phyloP scores from a whole-genome alignment of 2,888 invertebrate genomes.

The Lepidonotus clava region DNA sequence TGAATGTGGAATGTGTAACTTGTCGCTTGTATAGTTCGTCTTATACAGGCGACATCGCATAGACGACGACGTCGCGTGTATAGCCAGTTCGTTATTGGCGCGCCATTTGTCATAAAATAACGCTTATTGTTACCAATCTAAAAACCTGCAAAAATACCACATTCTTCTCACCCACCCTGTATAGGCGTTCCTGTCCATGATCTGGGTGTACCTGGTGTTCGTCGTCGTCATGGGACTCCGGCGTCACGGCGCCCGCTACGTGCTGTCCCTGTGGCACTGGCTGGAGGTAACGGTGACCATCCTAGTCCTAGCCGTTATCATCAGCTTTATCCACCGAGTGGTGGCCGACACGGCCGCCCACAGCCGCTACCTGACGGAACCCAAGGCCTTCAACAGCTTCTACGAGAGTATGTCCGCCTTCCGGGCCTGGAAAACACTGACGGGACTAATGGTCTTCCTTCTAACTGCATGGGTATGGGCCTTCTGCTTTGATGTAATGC shows the following conservation, averaged over 20 bases:
- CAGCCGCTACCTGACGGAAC: slow-evolving; percentile 74
- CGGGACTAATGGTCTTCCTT: slow-evolving; percentile 81
- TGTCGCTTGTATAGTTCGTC: too few species aligned
- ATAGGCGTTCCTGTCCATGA: slow-evolving; percentile 74
- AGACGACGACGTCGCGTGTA: too few species aligned
- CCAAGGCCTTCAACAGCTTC: slow-evolving; percentile 69
- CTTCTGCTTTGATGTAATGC: neutral
- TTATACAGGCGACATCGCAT: too few species aligned
- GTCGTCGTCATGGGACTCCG: slow-evolving; percentile 69
- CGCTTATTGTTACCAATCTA: too few species aligned
- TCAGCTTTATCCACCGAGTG: slow-evolving; percentile 77
- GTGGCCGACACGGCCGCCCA: slow-evolving; percentile 76
- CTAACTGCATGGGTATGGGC: slow-evolving; percentile 80
- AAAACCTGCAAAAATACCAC: too few species aligned
- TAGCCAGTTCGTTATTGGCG: too few species aligned
- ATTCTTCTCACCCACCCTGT: neutral
- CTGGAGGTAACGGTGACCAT: slow-evolving; percentile 75
- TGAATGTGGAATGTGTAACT: too few species aligned
- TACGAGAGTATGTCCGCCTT: slow-evolving; percentile 75
- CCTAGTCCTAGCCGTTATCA: slow-evolving; percentile 72
- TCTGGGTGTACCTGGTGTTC: slow-evolving; percentile 75
- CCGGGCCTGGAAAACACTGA: slow-evolving; percentile 78
- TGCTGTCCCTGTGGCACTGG: slow-evolving; percentile 78
- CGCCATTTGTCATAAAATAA: too few species aligned
- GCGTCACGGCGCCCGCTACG: slow-evolving; percentile 69